phyloP scores from a whole-genome alignment of 2,797 vertebrate genomes.

The Buceros bicornis region DNA sequence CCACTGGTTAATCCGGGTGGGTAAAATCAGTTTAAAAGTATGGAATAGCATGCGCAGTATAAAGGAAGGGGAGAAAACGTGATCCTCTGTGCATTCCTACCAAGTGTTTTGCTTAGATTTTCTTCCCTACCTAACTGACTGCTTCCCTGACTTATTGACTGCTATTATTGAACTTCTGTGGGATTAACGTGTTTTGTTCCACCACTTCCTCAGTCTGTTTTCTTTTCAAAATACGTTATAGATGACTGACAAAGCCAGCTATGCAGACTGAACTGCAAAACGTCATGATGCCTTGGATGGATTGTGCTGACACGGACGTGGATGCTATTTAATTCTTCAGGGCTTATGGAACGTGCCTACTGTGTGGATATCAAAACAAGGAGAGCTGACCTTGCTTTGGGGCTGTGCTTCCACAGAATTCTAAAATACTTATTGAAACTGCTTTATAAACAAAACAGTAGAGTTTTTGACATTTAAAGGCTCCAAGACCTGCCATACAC shows the following conservation, averaged over 20 bases:
- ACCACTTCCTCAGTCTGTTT: background rate
- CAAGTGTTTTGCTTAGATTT: background rate
- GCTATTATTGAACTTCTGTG: background rate
- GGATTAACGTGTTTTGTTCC: background rate
- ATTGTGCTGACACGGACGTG: background rate
- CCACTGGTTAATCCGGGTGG: background rate
- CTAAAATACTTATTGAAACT: background rate
- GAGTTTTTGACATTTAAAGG: background rate
- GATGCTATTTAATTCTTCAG: background rate
- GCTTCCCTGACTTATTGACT: background rate
- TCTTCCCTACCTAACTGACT: background rate
- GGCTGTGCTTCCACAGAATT: background rate
- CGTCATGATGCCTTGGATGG: background rate
- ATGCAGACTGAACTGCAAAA: background rate
- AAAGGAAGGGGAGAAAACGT: background rate
- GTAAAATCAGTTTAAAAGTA: background rate
- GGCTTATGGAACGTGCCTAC: background rate
- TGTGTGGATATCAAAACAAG: background rate
- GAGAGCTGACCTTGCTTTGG: background rate
- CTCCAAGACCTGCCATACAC: fast-evolving
- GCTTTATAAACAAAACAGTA: background rate
- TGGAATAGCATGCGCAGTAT: background rate
- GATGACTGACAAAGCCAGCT: background rate
- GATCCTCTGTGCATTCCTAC: background rate
- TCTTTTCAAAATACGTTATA: background rate